Percentiles rank a stretch among this genome's conserved stretches.
These are phyloP conservation scores for Mus minutoides DNA, from an alignment of 2,797 vertebrate species.

Conservation along the genomic window DNA sequence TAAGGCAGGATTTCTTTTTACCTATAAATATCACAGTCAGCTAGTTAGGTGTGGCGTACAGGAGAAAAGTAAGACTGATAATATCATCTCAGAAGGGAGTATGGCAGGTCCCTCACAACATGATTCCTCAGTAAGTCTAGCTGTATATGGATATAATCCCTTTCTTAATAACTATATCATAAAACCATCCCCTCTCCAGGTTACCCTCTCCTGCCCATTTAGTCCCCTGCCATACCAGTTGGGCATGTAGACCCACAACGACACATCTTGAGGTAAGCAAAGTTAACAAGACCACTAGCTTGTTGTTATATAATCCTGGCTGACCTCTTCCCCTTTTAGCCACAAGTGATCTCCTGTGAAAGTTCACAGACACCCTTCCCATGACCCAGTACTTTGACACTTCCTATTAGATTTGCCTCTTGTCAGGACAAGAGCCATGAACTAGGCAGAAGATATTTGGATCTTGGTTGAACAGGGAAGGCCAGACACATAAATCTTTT, in stretches of 20 bases:
- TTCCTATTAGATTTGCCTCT: background rate
- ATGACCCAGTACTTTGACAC: background rate
- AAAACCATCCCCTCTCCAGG: background rate
- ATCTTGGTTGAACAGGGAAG: background rate
- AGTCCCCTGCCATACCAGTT: too few relatives aligned
- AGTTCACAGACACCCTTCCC: fast-evolving
- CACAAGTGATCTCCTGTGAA: background rate
- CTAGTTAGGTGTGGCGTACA: background rate
- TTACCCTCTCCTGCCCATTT: background rate
- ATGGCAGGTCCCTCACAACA: background rate
- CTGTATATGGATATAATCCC: background rate
- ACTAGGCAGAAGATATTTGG: background rate
- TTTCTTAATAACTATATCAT: background rate
- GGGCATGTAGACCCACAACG: background rate
- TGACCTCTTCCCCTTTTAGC: background rate
- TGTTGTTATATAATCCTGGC: too few relatives aligned
- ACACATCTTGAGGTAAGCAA: background rate
- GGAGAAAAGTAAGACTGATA: background rate
- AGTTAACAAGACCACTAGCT: background rate
- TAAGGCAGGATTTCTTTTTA: background rate
- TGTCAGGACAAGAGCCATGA: background rate
- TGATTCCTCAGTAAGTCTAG: background rate
- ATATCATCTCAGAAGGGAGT: background rate
- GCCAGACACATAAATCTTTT: background rate
- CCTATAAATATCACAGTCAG: background rate